phyloP scores from a whole-genome alignment of 2,113 vertebrate genomes.

The Rattus norvegicus region GRCr8 NC_086019.1:74831001-74831500 shows the following conservation, averaged over 20 bases:
- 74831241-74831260: background rate
- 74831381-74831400: background rate
- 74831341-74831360: background rate
- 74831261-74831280: no score
- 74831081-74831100: background rate
- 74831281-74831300: no score
- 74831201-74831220: background rate
- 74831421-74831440: background rate
- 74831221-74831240: background rate
- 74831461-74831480: no score
- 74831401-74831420: background rate
- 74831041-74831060: background rate
- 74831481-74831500: no score
- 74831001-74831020: background rate
- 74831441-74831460: background rate
- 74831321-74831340: background rate
- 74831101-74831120: no score
- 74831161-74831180: background rate
- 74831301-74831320: background rate
- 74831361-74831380: background rate
- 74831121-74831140: background rate
- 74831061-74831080: background rate
- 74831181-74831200: no score
- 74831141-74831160: background rate
- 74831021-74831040: background rate